phyloP scores from a whole-genome alignment of 2,888 invertebrate genomes.

The Eurytoma adleriae region DNA sequence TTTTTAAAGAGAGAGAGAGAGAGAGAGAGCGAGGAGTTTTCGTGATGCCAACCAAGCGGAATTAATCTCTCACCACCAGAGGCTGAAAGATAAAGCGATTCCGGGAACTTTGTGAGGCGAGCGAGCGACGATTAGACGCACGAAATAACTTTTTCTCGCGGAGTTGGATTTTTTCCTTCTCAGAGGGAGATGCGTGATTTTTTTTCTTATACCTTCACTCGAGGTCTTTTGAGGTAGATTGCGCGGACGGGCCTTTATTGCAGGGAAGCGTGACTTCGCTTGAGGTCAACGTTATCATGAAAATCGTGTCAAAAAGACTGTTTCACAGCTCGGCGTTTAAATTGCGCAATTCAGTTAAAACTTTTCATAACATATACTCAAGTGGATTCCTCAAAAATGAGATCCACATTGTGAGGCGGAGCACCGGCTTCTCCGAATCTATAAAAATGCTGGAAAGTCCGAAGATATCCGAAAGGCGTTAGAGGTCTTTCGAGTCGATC shows the following conservation, averaged over 20 bases:
- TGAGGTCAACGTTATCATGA: not conserved
- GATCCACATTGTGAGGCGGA: too few relatives aligned
- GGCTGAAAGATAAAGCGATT: slow-evolving; percentile 55
- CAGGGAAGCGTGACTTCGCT: not conserved
- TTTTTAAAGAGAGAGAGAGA: too few relatives aligned
- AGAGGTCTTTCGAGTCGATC: not conserved
- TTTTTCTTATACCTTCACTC: not conserved
- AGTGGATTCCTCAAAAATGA: not conserved
- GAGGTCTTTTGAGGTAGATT: not conserved
- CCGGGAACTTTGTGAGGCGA: slow-evolving; percentile 41
- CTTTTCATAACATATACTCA: not conserved
- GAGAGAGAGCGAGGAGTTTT: slow-evolving; percentile 7
- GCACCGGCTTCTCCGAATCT: not conserved
- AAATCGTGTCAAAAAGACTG: not conserved
- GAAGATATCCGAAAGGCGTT: slow-evolving; percentile 35
- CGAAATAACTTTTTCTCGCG: slow-evolving; percentile 41
- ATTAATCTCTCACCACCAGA: slow-evolving; percentile 55
- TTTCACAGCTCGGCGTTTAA: not conserved
- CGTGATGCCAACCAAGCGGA: slow-evolving; percentile 35
- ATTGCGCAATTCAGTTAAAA: not conserved
- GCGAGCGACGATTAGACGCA: slow-evolving; percentile 44
- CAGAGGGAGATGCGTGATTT: slow-evolving; percentile 2
- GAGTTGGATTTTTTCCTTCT: slow-evolving; percentile 2
- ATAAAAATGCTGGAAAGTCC: not conserved
- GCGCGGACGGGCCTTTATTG: not conserved